Conservation (phyloP, 2,888 invertebrate species). For the Epirrhoe alternata region DNA sequence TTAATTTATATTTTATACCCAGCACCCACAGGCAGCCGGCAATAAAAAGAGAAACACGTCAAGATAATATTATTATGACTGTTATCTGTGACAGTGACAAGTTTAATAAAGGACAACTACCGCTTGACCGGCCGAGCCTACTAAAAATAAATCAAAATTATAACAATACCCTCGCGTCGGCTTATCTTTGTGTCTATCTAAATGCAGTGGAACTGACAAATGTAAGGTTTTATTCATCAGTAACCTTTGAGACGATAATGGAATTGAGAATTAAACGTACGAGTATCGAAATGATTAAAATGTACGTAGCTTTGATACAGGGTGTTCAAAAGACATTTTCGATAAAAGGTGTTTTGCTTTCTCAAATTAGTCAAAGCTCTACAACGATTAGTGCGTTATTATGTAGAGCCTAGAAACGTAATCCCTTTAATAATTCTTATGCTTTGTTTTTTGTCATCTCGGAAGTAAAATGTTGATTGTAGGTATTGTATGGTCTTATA, state of each 20-base stretch:
- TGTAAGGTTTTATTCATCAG: conserved; percentile 62
- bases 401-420: too few species aligned
- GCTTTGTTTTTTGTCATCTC: too few species aligned
- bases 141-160: conserved; percentile 70
- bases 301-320: background rate
- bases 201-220: conserved; percentile 68
- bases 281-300: conserved; percentile 1
- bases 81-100: conserved; percentile 80
- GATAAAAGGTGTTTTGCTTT: background rate
- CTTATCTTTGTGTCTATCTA: conserved; percentile 73
- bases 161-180: conserved; percentile 68
- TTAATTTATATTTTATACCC: conserved; percentile 26
- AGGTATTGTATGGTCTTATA: too few species aligned
- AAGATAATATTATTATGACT: conserved; percentile 67
- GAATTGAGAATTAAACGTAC: conserved; percentile 16
- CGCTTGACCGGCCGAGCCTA: conserved; percentile 52
- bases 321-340: background rate
- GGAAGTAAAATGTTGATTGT: too few species aligned
- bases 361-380: too few species aligned
- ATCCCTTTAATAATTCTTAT: too few species aligned
- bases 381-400: too few species aligned
- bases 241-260: conserved; percentile 44
- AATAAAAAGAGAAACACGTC: conserved; percentile 64
- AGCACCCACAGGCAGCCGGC: conserved; percentile 41
- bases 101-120: conserved; percentile 81